phyloP scores from a whole-genome alignment of 64 coral and sea anemone genomes.

The Montipora efflorescens region DNA sequence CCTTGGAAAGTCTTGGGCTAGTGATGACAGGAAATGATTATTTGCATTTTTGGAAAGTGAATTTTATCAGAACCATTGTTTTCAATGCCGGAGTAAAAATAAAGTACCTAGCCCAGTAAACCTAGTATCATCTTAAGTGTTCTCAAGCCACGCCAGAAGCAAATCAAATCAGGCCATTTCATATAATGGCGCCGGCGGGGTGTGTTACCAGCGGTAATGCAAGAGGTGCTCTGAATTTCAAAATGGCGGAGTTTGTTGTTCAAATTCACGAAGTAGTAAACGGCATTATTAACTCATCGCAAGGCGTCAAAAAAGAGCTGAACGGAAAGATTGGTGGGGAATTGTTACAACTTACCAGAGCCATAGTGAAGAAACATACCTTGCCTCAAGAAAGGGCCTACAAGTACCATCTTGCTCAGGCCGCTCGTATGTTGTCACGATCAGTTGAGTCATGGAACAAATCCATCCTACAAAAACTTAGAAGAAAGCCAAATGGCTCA shows the following conservation, averaged over 20 bases:
- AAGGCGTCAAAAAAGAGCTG: neutral
- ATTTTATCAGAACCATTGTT: too few relatives aligned
- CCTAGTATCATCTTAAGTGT: too few relatives aligned
- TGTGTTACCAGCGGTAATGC: too few relatives aligned
- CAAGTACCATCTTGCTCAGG: constrained; percentile 55
- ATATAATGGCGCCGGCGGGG: too few relatives aligned
- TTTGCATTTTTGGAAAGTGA: too few relatives aligned
- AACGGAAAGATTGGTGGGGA: constrained; percentile 27
- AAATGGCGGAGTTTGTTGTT: constrained; percentile 10
- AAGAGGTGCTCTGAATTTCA: neutral
- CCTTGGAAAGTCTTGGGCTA: too few relatives aligned
- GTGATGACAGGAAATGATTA: too few relatives aligned
- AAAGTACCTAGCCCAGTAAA: too few relatives aligned
- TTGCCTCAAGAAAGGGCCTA: neutral
- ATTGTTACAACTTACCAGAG: constrained; percentile 54
- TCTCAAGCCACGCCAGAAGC: too few relatives aligned
- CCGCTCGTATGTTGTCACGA: constrained; percentile 13
- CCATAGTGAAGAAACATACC: constrained; percentile 57
- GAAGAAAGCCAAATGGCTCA: constrained; percentile 8
- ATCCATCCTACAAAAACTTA: constrained; percentile 17
- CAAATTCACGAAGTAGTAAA: neutral
- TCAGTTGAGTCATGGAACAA: constrained; percentile 40
- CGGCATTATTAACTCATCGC: constrained; percentile 5
- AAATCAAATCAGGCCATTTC: too few relatives aligned
- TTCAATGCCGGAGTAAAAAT: too few relatives aligned